A percentile compares a stretch with the other conserved stretches of the same genome.
These are phyloP conservation scores for Numenius arquata DNA, from an alignment of 2,113 vertebrate genomes.

Conservation along the genomic window DNA sequence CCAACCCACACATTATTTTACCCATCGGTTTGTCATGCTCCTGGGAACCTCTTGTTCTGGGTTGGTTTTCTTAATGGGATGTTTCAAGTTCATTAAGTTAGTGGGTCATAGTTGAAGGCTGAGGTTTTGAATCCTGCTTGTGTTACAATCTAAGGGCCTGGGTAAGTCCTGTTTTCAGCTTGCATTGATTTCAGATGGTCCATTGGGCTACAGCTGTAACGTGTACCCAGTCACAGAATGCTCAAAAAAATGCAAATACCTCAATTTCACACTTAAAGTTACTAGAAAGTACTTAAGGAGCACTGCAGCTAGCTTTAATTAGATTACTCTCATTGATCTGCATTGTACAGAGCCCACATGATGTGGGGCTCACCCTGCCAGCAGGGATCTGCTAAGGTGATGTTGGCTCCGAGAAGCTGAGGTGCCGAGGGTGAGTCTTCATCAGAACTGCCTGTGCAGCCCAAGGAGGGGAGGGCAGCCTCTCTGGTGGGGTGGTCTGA, in stretches of 20 bases:
- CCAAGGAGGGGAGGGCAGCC: not conserved
- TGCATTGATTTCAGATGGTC: not conserved
- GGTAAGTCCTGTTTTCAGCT: not conserved
- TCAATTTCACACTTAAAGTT: not conserved
- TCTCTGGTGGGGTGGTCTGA: not conserved
- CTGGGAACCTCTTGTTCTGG: not conserved
- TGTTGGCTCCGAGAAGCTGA: not conserved
- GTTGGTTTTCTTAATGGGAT: not conserved
- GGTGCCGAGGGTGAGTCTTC: not conserved
- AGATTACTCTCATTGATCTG: not conserved
- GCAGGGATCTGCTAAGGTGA: not conserved
- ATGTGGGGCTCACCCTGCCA: not conserved
- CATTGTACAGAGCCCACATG: not conserved
- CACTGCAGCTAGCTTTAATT: not conserved
- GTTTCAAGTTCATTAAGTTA: slow-evolving; percentile 24
- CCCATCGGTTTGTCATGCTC: not conserved
- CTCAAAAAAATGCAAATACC: not conserved
- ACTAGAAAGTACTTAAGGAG: not conserved
- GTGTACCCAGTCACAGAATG: not conserved
- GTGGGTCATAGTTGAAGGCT: not conserved
- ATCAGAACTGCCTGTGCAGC: accelerated
- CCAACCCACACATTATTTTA: not conserved
- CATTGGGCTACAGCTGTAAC: not conserved
- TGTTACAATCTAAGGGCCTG: not conserved
- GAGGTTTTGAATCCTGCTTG: not conserved